Percentiles rank a stretch among this genome's conserved stretches.
Evolutionary conservation across 2,888 invertebrate species (phyloP).

Genomic region (Euphydryas editha): DNA sequence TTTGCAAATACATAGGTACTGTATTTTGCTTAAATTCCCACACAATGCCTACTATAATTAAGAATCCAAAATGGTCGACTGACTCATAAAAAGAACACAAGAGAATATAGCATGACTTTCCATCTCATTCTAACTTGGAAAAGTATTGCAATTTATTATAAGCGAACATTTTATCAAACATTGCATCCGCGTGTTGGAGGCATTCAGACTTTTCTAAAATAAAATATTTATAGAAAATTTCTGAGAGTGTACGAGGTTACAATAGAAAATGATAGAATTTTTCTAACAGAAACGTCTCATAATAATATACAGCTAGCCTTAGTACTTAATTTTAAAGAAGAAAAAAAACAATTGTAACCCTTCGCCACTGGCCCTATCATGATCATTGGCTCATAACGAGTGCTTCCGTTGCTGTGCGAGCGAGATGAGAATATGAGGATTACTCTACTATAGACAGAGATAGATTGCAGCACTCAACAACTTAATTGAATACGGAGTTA

Average conservation of each 20-base stretch:
- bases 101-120: neutral
- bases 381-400: constrained; percentile 71
- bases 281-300: no score
- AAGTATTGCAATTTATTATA: neutral
- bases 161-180: no score
- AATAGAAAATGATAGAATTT: no score
- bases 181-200: no score
- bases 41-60: neutral
- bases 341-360: constrained; percentile 46
- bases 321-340: constrained; percentile 37
- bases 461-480: constrained; percentile 59
- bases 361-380: constrained; percentile 58
- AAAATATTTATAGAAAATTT: no score
- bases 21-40: neutral
- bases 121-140: constrained; percentile 9
- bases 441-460: constrained; percentile 48
- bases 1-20: neutral
- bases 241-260: no score
- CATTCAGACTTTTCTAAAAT: no score
- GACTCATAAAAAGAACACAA: neutral
- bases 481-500: constrained; percentile 75
- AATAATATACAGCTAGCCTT: constrained; percentile 11
- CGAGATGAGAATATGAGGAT: constrained; percentile 46
- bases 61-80: constrained; percentile 7
- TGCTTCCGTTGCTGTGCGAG: constrained; percentile 69